phyloP scores from a whole-genome alignment of 2,888 invertebrate genomes.

The Ophion slaviceki region DNA sequence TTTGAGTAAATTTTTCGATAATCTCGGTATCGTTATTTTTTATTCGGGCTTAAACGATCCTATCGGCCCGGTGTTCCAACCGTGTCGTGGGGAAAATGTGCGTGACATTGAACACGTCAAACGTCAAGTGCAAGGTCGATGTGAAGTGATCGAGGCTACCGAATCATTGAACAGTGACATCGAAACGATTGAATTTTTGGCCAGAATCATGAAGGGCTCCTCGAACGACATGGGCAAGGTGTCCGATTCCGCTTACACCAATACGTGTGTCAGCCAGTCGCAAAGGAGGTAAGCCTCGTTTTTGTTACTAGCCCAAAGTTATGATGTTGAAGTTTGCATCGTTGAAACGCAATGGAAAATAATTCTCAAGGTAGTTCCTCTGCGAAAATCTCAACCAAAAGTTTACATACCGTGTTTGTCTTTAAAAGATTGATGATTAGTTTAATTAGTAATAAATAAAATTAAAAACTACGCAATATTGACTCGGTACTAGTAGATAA shows the following conservation, averaged over 20 bases:
- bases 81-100: slow-evolving; percentile 42
- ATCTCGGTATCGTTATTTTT: slow-evolving; percentile 27
- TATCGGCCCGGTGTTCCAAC: slow-evolving; percentile 38
- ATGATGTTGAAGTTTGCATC: too few relatives aligned
- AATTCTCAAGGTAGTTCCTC: too few relatives aligned
- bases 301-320: too few relatives aligned
- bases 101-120: background rate
- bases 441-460: too few relatives aligned
- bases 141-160: background rate
- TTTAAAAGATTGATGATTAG: too few relatives aligned
- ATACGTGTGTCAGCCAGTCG: slow-evolving; percentile 92
- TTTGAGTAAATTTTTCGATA: slow-evolving; percentile 8
- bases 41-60: slow-evolving; percentile 24
- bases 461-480: too few relatives aligned
- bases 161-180: slow-evolving; percentile 16
- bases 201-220: slow-evolving; percentile 67
- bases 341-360: too few relatives aligned
- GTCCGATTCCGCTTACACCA: slow-evolving; percentile 93
- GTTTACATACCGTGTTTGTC: too few relatives aligned
- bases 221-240: slow-evolving; percentile 86
- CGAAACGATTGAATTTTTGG: slow-evolving; percentile 33
- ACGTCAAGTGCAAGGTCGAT: slow-evolving; percentile 12
- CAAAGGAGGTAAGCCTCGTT: slow-evolving; percentile 88
- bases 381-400: too few relatives aligned
- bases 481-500: too few relatives aligned